phyloP scores from a whole-genome alignment of 1,140 invertebrate species.

The Drosophila virilis region DNA sequence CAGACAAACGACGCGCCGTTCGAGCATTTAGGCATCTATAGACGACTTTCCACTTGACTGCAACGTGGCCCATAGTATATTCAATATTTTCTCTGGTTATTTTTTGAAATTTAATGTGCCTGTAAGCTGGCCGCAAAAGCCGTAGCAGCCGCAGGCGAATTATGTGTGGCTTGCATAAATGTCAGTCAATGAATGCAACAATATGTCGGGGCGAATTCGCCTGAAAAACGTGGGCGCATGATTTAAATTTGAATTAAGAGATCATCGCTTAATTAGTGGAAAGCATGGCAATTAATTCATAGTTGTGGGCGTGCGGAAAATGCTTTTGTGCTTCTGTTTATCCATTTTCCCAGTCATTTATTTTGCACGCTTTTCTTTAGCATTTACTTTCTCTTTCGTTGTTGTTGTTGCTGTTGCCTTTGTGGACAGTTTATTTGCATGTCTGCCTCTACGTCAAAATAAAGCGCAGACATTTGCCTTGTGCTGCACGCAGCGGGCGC shows the following conservation, averaged over 20 bases:
- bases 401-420: conserved; percentile 20
- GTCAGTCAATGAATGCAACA: conserved; percentile 43
- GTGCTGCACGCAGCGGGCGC: conserved; percentile 19
- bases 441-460: conserved; percentile 55
- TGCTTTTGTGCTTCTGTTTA: conserved; percentile 8
- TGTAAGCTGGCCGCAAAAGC: conserved; percentile 20
- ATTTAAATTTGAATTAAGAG: conserved; percentile 52
- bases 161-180: conserved; percentile 27
- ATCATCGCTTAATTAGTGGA: conserved; percentile 69
- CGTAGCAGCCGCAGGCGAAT: conserved; percentile 16
- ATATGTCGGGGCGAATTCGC: conserved; percentile 6
- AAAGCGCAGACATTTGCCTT: conserved; percentile 65
- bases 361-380: conserved; percentile 34
- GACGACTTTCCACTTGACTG: conserved; percentile 35
- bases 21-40: conserved; percentile 20
- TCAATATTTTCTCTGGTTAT: conserved; percentile 33
- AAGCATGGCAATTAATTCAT: conserved; percentile 57
- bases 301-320: conserved; percentile 19
- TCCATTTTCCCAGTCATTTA: conserved; percentile 24
- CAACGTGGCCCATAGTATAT: conserved; percentile 4
- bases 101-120: conserved; percentile 11
- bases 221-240: conserved; percentile 43
- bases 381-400: conserved; percentile 33
- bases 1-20: conserved; percentile 28
- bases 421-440: conserved; percentile 67